Evolutionary conservation across 1,140 invertebrate species (phyloP).

Genomic region (Caenorhabditis elegans): WBcel235 BX284604.4:9637001-9637500

Average conservation of each 20-base stretch:
- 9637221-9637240: neutral
- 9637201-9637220: neutral
- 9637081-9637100: slow-evolving; percentile 8
- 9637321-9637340: neutral
- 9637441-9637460: no score
- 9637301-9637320: slow-evolving; percentile 5
- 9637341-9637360: neutral
- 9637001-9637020: neutral
- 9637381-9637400: neutral
- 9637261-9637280: neutral
- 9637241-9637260: neutral
- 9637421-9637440: no score
- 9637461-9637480: no score
- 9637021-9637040: neutral
- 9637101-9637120: neutral
- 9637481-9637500: no score
- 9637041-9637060: neutral
- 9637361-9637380: neutral
- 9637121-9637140: neutral
- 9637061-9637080: neutral
- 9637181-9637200: no score
- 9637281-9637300: neutral
- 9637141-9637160: neutral
- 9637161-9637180: neutral
- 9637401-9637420: no score